Evolutionary conservation across 2,888 invertebrate species (phyloP).

Genomic region (Drosophila hamatofila): DNA sequence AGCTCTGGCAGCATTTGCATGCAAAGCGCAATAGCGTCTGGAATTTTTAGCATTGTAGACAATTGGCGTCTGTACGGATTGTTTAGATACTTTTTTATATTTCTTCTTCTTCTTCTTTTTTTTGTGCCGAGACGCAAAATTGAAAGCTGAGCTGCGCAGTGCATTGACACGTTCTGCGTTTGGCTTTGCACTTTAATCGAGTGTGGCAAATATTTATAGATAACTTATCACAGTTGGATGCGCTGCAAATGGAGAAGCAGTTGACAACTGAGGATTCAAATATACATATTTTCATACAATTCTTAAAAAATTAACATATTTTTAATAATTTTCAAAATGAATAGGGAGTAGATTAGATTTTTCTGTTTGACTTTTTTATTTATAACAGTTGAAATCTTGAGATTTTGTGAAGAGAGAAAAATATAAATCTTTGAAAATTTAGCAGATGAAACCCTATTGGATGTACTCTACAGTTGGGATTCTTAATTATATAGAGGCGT

Average conservation of each 20-base stretch:
- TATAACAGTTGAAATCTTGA: too few species aligned
- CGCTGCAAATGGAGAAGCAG: background rate
- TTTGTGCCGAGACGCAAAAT: background rate
- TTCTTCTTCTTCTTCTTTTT: background rate
- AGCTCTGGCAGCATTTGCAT: slow-evolving; percentile 45
- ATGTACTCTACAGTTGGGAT: too few species aligned
- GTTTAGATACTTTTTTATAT: slow-evolving; percentile 25
- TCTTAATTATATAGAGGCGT: too few species aligned
- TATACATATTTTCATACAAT: background rate
- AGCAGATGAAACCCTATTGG: too few species aligned
- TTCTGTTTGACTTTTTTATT: too few species aligned
- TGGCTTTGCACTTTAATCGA: slow-evolving; percentile 4
- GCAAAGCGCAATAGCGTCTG: slow-evolving; percentile 55
- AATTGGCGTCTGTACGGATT: slow-evolving; percentile 20
- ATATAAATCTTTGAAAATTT: too few species aligned
- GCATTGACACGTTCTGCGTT: slow-evolving; percentile 13
- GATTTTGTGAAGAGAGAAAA: too few species aligned
- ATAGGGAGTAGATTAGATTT: too few species aligned
- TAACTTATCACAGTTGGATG: background rate
- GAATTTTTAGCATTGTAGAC: slow-evolving; percentile 49
- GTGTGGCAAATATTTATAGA: slow-evolving; percentile 6
- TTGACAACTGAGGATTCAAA: background rate
- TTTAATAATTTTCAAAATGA: background rate
- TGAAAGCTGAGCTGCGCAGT: slow-evolving; percentile 12
- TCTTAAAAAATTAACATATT: background rate